Evolutionary conservation across 2,888 invertebrate species (phyloP).

Genomic region (Trissolcus brochymenae): DNA sequence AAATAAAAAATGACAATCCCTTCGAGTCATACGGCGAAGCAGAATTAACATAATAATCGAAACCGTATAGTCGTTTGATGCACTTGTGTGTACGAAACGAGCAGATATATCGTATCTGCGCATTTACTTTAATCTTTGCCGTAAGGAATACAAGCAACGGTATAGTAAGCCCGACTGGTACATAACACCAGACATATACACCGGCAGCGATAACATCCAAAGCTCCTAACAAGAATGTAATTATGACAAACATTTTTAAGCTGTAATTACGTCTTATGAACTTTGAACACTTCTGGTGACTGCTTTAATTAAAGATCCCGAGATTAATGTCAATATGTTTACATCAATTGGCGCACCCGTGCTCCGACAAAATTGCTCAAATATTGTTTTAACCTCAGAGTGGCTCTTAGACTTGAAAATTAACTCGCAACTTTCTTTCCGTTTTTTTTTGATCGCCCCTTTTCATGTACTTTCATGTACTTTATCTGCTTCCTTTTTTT

Average conservation of each 20-base stretch:
- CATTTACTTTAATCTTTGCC: slow-evolving; percentile 49
- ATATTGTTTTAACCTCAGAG: slow-evolving; percentile 22
- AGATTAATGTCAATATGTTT: slow-evolving; percentile 25
- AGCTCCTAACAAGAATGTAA: slow-evolving; percentile 41
- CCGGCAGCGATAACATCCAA: slow-evolving; percentile 38
- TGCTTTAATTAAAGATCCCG: slow-evolving; percentile 18
- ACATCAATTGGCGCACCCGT: slow-evolving; percentile 12
- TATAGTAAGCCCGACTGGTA: slow-evolving; percentile 36
- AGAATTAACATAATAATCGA: slow-evolving; percentile 42
- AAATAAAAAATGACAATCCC: not conserved
- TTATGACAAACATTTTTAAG: slow-evolving; percentile 45
- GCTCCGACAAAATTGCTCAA: slow-evolving; percentile 21
- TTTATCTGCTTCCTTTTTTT: too few species aligned
- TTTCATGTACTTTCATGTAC: too few species aligned
- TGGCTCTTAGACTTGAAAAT: not conserved
- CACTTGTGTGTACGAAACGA: slow-evolving; percentile 37
- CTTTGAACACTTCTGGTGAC: slow-evolving; percentile 21
- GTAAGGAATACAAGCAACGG: slow-evolving; percentile 44
- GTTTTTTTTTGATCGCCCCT: too few species aligned
- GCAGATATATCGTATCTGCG: slow-evolving; percentile 39
- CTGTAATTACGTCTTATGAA: slow-evolving; percentile 37
- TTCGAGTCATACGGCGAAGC: not conserved
- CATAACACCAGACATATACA: slow-evolving; percentile 11
- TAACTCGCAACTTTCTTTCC: too few species aligned
- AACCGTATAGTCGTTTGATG: slow-evolving; percentile 32